These are phyloP conservation scores for Apostichopus californicus DNA, from an alignment of 35 echinoderm and acorn worm genomes.

Conservation along the genomic window DNA sequence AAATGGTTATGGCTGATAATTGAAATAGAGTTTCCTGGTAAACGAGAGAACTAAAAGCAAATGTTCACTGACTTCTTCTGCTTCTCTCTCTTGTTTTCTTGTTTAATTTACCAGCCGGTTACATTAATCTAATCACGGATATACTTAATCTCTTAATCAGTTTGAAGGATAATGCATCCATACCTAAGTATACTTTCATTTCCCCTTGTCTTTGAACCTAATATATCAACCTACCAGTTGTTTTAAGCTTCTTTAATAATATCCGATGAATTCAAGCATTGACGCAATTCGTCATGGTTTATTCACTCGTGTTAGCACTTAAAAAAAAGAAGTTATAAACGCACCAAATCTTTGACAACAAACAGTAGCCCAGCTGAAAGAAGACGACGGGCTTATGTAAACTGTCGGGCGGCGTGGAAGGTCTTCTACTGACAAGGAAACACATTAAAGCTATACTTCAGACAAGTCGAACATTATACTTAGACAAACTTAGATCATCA, in stretches of 20 bases:
- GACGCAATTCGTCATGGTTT: not conserved
- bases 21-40: no score
- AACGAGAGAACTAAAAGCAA: no score
- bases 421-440: not conserved
- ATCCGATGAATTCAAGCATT: not conserved
- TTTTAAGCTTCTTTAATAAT: not conserved
- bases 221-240: not conserved
- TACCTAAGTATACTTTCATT: not conserved
- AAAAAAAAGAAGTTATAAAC: not conserved
- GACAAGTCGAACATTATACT: not conserved
- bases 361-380: not conserved
- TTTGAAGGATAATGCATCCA: not conserved
- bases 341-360: not conserved
- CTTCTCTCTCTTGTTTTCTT: not conserved
- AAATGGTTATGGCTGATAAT: not conserved
- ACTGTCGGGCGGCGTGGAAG: not conserved
- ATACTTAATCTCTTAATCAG: not conserved
- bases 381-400: not conserved
- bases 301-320: not conserved
- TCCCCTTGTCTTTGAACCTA: not conserved
- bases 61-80: no score
- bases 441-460: not conserved
- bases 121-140: not conserved
- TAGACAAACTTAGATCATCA: no score
- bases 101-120: not conserved